Percentiles rank a stretch among this genome's conserved stretches.
Evolutionary conservation across 2,113 vertebrate species (phyloP).

Genomic region (Gracilinanus agilis): DNA sequence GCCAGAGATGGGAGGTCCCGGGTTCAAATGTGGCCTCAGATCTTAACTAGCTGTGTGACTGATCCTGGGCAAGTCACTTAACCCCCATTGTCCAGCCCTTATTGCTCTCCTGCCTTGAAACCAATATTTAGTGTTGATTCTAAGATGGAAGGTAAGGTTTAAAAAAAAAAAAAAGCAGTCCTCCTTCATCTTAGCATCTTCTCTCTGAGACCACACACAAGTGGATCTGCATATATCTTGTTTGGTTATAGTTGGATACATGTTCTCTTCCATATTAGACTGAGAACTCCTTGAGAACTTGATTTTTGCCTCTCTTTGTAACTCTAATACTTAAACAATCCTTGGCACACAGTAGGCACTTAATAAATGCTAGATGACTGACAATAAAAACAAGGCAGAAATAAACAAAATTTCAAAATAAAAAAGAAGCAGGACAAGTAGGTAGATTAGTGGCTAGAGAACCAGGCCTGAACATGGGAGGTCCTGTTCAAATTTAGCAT

Average conservation of each 20-base stretch:
- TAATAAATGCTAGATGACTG: not conserved
- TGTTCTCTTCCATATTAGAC: not conserved
- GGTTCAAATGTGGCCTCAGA: too few relatives aligned
- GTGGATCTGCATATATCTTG: not conserved
- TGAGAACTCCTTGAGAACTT: not conserved
- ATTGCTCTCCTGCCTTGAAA: too few relatives aligned
- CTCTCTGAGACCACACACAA: not conserved
- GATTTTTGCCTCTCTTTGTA: not conserved
- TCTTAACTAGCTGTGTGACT: too few relatives aligned
- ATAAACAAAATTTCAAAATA: not conserved
- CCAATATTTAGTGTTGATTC: too few relatives aligned
- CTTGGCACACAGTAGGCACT: not conserved
- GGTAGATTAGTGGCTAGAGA: too few relatives aligned
- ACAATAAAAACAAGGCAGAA: not conserved
- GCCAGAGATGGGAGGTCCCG: too few relatives aligned
- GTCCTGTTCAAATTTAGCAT: too few relatives aligned
- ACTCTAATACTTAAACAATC: not conserved
- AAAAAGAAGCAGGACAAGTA: not conserved
- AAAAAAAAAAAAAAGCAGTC: not conserved
- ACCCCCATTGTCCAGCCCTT: too few relatives aligned
- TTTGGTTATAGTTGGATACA: not conserved
- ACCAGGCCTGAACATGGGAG: too few relatives aligned
- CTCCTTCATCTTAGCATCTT: not conserved
- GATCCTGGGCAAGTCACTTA: too few relatives aligned
- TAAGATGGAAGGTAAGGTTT: too few relatives aligned